Evolutionary conservation across 2,888 invertebrate genomes (phyloP).

Genomic region (Drosophila barbarae): DNA sequence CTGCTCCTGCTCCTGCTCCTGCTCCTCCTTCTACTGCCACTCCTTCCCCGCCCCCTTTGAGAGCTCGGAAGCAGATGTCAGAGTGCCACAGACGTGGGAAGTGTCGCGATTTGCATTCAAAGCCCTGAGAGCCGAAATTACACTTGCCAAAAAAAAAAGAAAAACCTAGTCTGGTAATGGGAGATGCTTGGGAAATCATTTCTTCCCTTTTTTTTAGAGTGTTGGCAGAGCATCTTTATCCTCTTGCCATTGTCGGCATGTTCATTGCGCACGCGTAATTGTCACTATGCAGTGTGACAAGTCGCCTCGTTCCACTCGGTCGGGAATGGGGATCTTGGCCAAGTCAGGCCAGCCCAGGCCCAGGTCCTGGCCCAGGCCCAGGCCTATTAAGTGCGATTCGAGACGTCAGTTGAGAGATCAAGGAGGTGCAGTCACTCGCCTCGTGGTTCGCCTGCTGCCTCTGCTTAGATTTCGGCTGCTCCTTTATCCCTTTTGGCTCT

Average conservation of each 20-base stretch:
- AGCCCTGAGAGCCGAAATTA: constrained; percentile 13
- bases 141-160: constrained; percentile 13
- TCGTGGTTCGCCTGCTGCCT: constrained; percentile 15
- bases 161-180: neutral
- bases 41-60: constrained; percentile 3
- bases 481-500: constrained; percentile 9
- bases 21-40: constrained; percentile 7
- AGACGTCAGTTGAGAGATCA: constrained; percentile 43
- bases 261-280: constrained; percentile 62
- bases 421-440: constrained; percentile 17
- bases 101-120: constrained; percentile 60
- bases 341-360: constrained; percentile 19
- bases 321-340: constrained; percentile 9
- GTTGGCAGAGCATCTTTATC: neutral
- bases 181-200: no score
- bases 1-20: constrained; percentile 15
- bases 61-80: constrained; percentile 44
- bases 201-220: constrained; percentile 12
- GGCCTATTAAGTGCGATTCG: constrained; percentile 71
- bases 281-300: constrained; percentile 64
- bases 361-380: constrained; percentile 46
- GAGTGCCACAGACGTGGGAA: constrained; percentile 38
- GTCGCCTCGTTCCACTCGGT: constrained; percentile 4
- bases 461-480: constrained; percentile 50
- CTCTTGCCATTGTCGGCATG: constrained; percentile 37